Conservation (phyloP, 2,113 vertebrate genomes). For the Alouatta palliata region DNA sequence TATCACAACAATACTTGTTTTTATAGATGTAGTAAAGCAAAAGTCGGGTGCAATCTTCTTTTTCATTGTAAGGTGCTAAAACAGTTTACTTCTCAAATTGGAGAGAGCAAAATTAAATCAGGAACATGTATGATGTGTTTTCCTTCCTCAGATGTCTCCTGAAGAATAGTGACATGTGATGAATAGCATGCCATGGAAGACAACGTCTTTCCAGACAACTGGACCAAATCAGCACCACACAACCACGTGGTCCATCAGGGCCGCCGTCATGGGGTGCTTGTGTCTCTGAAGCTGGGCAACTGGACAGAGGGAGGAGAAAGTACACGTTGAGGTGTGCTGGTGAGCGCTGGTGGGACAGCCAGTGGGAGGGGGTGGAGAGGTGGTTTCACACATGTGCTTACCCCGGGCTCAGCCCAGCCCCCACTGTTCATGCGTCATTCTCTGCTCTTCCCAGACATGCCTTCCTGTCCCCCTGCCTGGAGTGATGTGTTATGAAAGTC, state of each 20-base stretch:
- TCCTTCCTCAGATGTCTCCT: not conserved
- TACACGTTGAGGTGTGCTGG: not conserved
- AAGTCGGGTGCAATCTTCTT: constrained; percentile 24
- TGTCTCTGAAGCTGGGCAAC: not conserved
- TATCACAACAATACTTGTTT: constrained; percentile 14
- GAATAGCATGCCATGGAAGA: not conserved
- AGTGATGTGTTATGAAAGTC: not conserved
- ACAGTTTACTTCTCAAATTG: constrained; percentile 44
- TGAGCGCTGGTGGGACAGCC: accelerated
- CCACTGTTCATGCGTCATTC: not conserved
- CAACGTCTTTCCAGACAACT: not conserved
- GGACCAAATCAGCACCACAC: not conserved
- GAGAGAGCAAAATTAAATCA: constrained; percentile 41
- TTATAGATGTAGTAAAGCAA: not conserved
- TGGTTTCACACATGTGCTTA: not conserved
- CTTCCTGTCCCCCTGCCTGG: not conserved
- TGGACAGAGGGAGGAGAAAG: not conserved
- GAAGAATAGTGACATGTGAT: not conserved
- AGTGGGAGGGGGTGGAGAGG: not conserved
- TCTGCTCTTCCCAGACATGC: not conserved
- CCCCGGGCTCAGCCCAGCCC: not conserved
- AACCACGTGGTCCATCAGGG: not conserved
- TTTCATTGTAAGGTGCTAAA: constrained; percentile 22
- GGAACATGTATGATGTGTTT: not conserved
- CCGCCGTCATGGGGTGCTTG: accelerated